Base-by-base conservation (phyloP, 1,140 invertebrate species). In the Macrosteles quadrilineatus region DNA sequence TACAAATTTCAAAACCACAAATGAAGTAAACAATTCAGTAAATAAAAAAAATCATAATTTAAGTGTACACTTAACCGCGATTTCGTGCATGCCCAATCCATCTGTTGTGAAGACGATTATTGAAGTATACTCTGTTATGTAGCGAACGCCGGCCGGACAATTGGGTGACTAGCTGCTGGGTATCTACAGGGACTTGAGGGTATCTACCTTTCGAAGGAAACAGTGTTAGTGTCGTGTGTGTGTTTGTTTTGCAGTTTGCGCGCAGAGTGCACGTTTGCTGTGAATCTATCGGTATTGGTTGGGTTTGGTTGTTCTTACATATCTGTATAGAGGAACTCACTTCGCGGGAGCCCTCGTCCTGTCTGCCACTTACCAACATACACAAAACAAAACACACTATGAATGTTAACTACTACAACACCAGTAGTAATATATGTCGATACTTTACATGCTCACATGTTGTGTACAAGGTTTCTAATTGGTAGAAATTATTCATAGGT, bases 181-280 rank as follows among this genome's bases (percentile, higher is more conserved):
- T 6, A 31, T 29, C 57, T 40, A 21, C 47, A 30, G n/a, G n/a
- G n/a, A n/a, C n/a, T n/a, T 50, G 67, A 53, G 45, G 31, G 45
- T 32, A 47, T 36, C 67, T 50, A 68, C 21, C 21, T 68, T 47
- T 68, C 53, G 27, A 27, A 32, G 40, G 25, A n/a, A 47, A 70
- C 55, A 57, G 29, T 67, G 30, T 68, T 68, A 30, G 36, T 68
- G 70, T 67, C 59, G 70, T 64, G 69, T 67, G 69, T 73, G 69
- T 73, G 72, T 70, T 69, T 25, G n/a, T n/a, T 70, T 70, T 27
- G 1, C 57, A 47, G 57, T 47, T 66, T 70, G 29, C 27, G 32
- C 36, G 29, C 32, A 19, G 45, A 67, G 50, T 73, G 72, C 69
- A 70, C 72, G 71, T 72, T 72, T 72, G 71, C 31, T 40, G 67